A percentile compares a stretch with the other conserved stretches of the same genome.
Evolutionary conservation across 2,888 invertebrate genomes (phyloP).

Genomic region (Lochmaea crataegi): DNA sequence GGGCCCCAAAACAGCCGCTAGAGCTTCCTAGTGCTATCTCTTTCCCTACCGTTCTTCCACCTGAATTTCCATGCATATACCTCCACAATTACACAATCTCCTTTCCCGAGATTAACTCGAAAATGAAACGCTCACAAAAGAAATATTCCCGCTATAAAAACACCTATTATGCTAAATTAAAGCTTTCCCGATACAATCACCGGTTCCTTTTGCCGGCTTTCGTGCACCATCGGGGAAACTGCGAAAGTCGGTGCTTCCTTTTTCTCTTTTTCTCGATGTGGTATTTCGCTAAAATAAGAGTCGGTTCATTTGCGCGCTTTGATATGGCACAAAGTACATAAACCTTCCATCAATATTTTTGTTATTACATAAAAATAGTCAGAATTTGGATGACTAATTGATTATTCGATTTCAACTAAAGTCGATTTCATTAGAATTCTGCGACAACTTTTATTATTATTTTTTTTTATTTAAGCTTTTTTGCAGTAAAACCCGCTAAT

Average conservation of each 20-base stretch:
- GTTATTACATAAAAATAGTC: neutral
- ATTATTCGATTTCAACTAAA: neutral
- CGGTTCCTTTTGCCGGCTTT: constrained; percentile 33
- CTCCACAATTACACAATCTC: constrained; percentile 48
- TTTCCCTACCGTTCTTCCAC: constrained; percentile 12
- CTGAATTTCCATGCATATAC: constrained; percentile 41
- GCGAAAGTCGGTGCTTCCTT: constrained; percentile 23
- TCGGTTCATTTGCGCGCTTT: constrained; percentile 25
- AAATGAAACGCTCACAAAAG: constrained; percentile 49
- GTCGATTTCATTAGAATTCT: neutral
- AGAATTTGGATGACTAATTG: neutral
- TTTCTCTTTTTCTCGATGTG: constrained; percentile 13
- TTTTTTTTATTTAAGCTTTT: too few species aligned
- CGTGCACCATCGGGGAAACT: constrained; percentile 15
- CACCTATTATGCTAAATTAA: constrained; percentile 51
- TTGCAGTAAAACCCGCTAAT: too few species aligned
- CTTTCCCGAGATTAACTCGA: constrained; percentile 47
- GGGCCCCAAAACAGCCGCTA: constrained; percentile 21
- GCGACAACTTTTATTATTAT: too few species aligned
- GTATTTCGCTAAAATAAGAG: too few species aligned
- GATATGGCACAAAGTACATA: constrained; percentile 1
- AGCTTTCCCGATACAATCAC: constrained; percentile 42
- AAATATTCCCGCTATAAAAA: constrained; percentile 47
- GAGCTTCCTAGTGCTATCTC: constrained; percentile 5
- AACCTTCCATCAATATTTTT: neutral